These are phyloP conservation scores for Plectropomus leopardus DNA, from an alignment of 2,113 vertebrate genomes.

Conservation along the genomic window DNA sequence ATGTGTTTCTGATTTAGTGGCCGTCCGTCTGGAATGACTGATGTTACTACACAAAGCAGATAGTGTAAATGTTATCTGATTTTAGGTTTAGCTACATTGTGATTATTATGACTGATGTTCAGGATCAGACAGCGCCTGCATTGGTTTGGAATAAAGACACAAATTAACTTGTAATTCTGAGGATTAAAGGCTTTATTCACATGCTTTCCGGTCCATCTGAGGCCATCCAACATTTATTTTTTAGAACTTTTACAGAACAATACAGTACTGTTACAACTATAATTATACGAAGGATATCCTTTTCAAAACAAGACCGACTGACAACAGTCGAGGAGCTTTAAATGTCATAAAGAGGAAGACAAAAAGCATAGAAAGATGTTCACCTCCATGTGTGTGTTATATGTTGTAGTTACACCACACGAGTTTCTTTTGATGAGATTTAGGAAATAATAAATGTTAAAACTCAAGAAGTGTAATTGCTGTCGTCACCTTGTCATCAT, in stretches of 20 bases:
- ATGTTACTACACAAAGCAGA: conserved; percentile 1
- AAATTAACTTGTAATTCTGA: conserved; percentile 7
- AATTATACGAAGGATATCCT: neutral
- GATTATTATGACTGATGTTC: neutral
- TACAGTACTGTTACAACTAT: too few species aligned
- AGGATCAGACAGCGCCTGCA: conserved; percentile 17
- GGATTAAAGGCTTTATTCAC: conserved; percentile 17
- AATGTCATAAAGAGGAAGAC: neutral
- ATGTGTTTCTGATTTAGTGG: neutral
- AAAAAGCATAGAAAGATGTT: neutral
- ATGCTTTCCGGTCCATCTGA: neutral
- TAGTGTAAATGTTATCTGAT: conserved; percentile 5
- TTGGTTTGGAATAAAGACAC: neutral
- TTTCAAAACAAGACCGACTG: neutral
- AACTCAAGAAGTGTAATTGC: neutral
- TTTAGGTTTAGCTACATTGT: neutral
- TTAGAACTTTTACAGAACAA: neutral
- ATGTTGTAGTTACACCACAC: neutral
- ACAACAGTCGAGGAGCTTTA: neutral
- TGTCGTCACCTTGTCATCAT: neutral
- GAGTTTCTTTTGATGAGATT: neutral
- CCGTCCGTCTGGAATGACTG: neutral
- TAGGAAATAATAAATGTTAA: neutral
- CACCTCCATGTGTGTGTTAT: neutral
- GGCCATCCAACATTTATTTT: neutral